Evolutionary conservation across 2,113 vertebrate species (phyloP).

Genomic region (Catharus bicknelli): DNA sequence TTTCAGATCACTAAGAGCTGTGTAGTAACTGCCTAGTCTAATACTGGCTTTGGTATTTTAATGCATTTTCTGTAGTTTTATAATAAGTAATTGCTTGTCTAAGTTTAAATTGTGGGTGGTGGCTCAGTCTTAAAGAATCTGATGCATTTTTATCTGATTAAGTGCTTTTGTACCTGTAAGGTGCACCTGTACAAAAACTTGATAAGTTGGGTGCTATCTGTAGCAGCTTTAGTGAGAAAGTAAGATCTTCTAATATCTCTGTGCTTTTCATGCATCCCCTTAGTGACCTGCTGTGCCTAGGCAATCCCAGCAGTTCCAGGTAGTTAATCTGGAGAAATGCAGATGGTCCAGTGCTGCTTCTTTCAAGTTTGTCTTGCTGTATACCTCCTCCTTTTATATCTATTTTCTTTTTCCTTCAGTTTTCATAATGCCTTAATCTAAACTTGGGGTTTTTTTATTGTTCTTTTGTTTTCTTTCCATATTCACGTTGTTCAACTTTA

Average conservation of each 20-base stretch:
- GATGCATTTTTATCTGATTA: background rate
- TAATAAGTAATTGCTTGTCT: background rate
- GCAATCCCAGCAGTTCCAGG: background rate
- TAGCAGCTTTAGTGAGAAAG: slow-evolving; percentile 40
- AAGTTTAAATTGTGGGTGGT: background rate
- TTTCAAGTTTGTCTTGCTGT: slow-evolving; percentile 7
- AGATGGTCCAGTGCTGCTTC: background rate
- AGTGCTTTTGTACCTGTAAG: background rate
- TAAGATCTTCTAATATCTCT: background rate
- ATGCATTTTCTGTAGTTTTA: background rate
- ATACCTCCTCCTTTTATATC: background rate
- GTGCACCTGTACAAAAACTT: background rate
- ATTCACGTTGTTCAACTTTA: background rate
- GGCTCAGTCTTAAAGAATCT: background rate
- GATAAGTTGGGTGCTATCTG: background rate
- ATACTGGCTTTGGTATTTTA: background rate
- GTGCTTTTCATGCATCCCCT: background rate
- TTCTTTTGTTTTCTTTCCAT: background rate
- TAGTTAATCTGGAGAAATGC: background rate
- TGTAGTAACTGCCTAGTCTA: background rate
- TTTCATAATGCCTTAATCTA: background rate
- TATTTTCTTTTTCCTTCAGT: background rate
- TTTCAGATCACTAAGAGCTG: background rate
- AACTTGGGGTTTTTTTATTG: background rate
- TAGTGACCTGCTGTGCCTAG: background rate